Conservation (phyloP, 2,888 invertebrate species). For the Vandiemenella viatica region DNA sequence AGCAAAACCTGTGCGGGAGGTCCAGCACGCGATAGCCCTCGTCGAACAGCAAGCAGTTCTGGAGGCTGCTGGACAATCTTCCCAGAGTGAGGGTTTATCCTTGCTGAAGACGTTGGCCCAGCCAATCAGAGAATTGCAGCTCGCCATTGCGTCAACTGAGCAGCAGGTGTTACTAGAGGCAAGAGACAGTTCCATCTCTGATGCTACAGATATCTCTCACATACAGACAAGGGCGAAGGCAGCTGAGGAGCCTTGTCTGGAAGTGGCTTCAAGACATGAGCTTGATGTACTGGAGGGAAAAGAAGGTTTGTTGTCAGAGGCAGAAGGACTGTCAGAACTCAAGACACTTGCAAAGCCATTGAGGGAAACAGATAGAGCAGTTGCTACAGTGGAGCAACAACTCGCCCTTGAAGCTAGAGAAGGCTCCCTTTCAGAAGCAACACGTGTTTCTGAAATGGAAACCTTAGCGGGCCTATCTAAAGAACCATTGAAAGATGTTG, state of each 20-base stretch:
- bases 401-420: conserved; percentile 7
- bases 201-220: neutral
- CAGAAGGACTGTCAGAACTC: conserved; percentile 2
- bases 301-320: neutral
- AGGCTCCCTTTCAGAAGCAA: conserved; percentile 9
- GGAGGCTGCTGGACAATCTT: conserved; percentile 8
- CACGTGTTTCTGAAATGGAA: neutral
- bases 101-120: neutral
- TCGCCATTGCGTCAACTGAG: neutral
- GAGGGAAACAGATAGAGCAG: conserved; percentile 12
- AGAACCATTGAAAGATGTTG: conserved; percentile 5
- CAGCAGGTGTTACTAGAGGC: neutral
- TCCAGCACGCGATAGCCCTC: neutral
- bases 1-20: conserved; percentile 9
- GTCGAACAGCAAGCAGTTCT: conserved; percentile 6
- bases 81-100: neutral
- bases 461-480: conserved; percentile 1
- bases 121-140: neutral
- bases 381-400: conserved; percentile 13
- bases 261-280: neutral
- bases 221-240: neutral
- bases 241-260: neutral
- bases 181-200: neutral
- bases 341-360: conserved; percentile 13
- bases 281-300: neutral